Percentiles rank a stretch among this genome's conserved stretches.
Conservation (phyloP, 2,113 vertebrate genomes). For the Hoplias malabaricus region DNA sequence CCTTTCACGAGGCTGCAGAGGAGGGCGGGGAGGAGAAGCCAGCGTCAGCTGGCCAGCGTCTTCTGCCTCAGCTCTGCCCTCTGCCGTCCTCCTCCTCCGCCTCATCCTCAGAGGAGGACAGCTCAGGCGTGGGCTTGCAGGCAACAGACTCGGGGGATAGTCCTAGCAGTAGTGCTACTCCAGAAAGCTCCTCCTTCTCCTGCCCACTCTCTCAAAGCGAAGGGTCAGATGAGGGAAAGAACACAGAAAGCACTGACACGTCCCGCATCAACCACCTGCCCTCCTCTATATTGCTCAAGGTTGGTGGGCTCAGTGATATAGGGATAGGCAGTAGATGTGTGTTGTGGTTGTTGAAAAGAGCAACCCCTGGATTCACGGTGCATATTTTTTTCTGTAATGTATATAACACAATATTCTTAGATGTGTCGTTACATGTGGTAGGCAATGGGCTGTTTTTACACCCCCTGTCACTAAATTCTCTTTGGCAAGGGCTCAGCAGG, state of each 20-base stretch:
- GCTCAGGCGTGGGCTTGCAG: slow-evolving; percentile 63
- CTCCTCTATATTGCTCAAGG: slow-evolving; percentile 94
- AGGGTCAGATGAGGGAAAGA: slow-evolving; percentile 61
- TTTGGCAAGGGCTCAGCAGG: too few species aligned
- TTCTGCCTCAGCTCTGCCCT: slow-evolving; percentile 69
- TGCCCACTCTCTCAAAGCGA: slow-evolving; percentile 72
- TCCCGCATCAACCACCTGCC: slow-evolving; percentile 91
- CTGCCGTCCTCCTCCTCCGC: slow-evolving; percentile 71
- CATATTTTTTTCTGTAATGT: too few species aligned
- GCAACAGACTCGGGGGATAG: slow-evolving; percentile 62
- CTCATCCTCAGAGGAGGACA: slow-evolving; percentile 68
- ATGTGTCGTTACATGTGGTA: too few species aligned
- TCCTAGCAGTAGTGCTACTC: slow-evolving; percentile 49
- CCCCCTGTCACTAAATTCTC: too few species aligned
- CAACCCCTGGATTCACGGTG: too few species aligned
- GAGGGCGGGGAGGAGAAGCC: slow-evolving; percentile 60
- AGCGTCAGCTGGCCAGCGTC: slow-evolving; percentile 67
- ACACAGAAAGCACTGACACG: slow-evolving; percentile 64
- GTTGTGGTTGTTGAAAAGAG: too few species aligned
- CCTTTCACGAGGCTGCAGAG: slow-evolving; percentile 72
- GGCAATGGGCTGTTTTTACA: too few species aligned
- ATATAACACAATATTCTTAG: too few species aligned
- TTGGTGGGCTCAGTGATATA: slow-evolving; percentile 57
- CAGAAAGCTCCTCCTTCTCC: slow-evolving; percentile 57
- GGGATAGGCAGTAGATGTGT: neutral